These are phyloP conservation scores for Tadarida brasiliensis DNA, from an alignment of 2,797 vertebrate species.

Conservation along the genomic window DNA sequence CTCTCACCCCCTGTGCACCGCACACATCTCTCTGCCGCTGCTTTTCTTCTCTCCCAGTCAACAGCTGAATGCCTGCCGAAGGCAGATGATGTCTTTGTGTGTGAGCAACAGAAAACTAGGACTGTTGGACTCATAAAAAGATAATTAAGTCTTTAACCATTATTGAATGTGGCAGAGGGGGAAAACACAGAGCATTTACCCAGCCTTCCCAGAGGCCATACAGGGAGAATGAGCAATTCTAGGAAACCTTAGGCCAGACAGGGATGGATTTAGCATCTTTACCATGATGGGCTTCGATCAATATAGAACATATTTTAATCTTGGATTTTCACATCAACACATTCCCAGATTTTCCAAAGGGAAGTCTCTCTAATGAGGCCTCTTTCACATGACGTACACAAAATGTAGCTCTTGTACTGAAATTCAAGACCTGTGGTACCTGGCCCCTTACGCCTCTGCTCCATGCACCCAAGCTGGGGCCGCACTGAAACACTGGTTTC, in stretches of 20 bases:
- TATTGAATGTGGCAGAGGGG: conserved; percentile 35
- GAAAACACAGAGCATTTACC: background rate
- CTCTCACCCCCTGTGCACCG: background rate
- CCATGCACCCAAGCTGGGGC: too few relatives aligned
- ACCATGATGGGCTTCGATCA: background rate
- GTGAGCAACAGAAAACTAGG: conserved; percentile 59
- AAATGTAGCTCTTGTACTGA: background rate
- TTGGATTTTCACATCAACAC: background rate
- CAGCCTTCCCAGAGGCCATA: conserved; percentile 1
- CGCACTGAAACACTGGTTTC: background rate
- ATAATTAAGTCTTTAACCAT: conserved; percentile 67
- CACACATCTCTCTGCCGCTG: background rate
- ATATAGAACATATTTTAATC: background rate
- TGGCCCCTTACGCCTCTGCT: background rate
- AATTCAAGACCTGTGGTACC: background rate
- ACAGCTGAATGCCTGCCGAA: background rate
- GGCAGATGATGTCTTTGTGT: conserved; percentile 58
- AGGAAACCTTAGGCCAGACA: background rate
- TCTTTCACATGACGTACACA: background rate
- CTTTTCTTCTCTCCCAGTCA: background rate
- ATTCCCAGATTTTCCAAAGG: background rate
- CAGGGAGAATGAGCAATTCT: background rate
- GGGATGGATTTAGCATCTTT: background rate
- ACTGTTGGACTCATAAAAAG: conserved; percentile 54
- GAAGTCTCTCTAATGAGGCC: background rate